These are phyloP conservation scores for Cynodonichthys magdalenae DNA, from an alignment of 2,797 vertebrate species.

Conservation along the genomic window DNA sequence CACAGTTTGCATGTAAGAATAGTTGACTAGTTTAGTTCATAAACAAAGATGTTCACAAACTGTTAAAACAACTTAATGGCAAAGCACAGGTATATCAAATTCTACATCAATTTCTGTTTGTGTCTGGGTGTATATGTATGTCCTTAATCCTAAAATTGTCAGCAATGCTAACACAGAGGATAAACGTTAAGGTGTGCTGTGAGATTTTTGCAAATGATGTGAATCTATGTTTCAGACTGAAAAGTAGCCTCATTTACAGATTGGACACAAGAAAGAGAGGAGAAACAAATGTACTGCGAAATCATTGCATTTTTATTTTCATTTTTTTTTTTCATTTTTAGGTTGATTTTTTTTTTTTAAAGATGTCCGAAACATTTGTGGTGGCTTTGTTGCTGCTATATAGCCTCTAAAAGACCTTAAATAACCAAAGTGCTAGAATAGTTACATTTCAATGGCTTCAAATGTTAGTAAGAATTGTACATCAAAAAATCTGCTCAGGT, in stretches of 20 bases:
- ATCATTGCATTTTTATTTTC: slow-evolving; percentile 79
- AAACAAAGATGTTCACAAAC: too few relatives aligned
- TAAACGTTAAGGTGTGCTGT: too few relatives aligned
- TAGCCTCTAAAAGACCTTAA: slow-evolving; percentile 83
- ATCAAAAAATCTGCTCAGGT: slow-evolving; percentile 81
- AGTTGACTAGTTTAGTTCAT: too few relatives aligned
- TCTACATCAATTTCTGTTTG: too few relatives aligned
- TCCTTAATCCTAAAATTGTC: too few relatives aligned
- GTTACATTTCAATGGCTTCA: slow-evolving; percentile 85
- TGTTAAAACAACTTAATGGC: too few relatives aligned
- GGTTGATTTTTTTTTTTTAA: slow-evolving; percentile 77
- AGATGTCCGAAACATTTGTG: slow-evolving; percentile 83
- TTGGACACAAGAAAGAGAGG: slow-evolving; percentile 55
- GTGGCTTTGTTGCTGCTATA: slow-evolving; percentile 81
- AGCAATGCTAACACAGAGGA: too few relatives aligned
- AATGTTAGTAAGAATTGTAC: slow-evolving; percentile 85
- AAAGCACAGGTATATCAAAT: too few relatives aligned
- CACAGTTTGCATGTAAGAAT: too few relatives aligned
- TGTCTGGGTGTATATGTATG: too few relatives aligned
- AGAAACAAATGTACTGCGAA: slow-evolving; percentile 69
- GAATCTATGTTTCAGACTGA: background rate
- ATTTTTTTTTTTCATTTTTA: slow-evolving; percentile 61
- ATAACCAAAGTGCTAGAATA: slow-evolving; percentile 87
- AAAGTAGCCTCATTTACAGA: slow-evolving; percentile 1
- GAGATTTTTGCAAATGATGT: too few relatives aligned